phyloP scores from a whole-genome alignment of 2,888 invertebrate genomes.

The Serrognathus titanus region DNA sequence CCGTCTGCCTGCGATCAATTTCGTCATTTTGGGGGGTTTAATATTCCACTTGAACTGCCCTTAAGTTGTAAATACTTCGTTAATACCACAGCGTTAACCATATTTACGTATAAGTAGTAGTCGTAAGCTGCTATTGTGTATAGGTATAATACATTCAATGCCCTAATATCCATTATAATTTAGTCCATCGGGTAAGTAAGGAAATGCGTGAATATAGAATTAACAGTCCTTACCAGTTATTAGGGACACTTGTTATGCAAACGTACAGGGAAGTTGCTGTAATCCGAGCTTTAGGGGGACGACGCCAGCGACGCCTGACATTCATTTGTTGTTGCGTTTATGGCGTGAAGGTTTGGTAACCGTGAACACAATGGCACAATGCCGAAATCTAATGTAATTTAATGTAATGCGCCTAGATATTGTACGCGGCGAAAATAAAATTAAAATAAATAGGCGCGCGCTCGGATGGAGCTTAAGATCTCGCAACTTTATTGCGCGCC shows the following conservation, averaged over 20 bases:
- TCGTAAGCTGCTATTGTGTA: conserved; percentile 8
- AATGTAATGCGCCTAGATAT: no score
- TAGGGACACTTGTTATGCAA: conserved; percentile 30
- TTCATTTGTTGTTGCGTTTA: conserved; percentile 34
- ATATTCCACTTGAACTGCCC: no score
- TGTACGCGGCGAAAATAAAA: no score
- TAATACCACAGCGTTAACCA: no score
- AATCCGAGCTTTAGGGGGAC: conserved; percentile 27
- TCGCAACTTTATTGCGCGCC: no score
- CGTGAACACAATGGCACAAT: conserved; percentile 25
- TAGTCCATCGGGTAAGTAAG: conserved; percentile 6
- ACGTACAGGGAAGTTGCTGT: conserved; percentile 28
- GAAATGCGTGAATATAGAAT: conserved; percentile 11
- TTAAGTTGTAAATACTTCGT: no score
- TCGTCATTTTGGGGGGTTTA: no score
- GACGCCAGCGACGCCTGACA: conserved; percentile 25
- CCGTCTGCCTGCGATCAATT: no score
- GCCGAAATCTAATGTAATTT: background rate
- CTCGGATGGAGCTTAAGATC: no score
- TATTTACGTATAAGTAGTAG: background rate
- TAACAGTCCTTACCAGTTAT: conserved; percentile 12
- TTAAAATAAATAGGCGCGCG: no score
- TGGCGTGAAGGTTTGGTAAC: conserved; percentile 28
- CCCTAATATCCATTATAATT: conserved; percentile 8
- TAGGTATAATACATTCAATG: conserved; percentile 4